phyloP scores from a whole-genome alignment of 2,797 vertebrate species.

The Halcyon smyrnensis region DNA sequence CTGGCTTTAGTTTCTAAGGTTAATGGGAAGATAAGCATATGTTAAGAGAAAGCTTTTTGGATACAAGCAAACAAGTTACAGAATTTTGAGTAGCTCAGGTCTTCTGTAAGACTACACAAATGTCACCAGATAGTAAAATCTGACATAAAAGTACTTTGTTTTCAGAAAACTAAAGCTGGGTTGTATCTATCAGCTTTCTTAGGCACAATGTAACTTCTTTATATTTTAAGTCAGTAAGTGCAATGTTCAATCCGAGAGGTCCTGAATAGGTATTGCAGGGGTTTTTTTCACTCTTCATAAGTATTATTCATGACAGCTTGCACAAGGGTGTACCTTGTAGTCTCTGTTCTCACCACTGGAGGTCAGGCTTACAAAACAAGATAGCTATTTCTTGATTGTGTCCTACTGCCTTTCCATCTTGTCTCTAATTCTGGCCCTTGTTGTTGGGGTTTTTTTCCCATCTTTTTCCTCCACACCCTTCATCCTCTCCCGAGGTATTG shows the following conservation, averaged over 20 bases:
- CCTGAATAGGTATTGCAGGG: fast-evolving
- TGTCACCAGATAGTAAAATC: background rate
- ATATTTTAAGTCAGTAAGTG: background rate
- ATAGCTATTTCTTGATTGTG: background rate
- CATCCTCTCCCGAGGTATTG: background rate
- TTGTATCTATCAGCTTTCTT: background rate
- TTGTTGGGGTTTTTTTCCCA: no score
- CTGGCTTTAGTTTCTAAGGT: background rate
- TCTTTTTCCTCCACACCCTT: no score
- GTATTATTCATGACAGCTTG: background rate
- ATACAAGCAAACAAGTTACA: fast-evolving
- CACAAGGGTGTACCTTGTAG: background rate
- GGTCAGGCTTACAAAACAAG: background rate
- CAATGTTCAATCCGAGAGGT: background rate
- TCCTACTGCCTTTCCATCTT: background rate
- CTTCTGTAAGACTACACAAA: background rate
- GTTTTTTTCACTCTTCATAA: background rate
- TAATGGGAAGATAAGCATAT: background rate
- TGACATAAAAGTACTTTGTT: background rate
- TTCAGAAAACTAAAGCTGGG: background rate
- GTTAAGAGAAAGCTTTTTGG: background rate
- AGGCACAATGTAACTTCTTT: background rate
- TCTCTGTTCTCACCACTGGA: background rate
- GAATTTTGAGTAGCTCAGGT: background rate
- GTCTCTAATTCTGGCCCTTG: background rate